These are phyloP conservation scores for Endotricha flammealis DNA, from an alignment of 2,888 invertebrate genomes.

Conservation along the genomic window DNA sequence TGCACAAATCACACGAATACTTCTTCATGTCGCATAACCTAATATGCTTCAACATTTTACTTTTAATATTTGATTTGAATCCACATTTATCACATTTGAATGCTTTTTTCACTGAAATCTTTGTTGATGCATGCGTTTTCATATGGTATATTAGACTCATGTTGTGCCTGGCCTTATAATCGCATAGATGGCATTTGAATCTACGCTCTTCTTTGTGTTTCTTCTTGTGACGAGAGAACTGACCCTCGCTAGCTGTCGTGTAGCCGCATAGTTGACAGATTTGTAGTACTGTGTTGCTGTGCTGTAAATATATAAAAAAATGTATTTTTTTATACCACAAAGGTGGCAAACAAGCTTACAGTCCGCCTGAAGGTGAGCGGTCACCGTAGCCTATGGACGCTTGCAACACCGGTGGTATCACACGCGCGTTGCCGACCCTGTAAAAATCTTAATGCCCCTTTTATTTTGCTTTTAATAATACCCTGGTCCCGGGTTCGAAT, in stretches of 20 bases:
- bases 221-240: slow-evolving; percentile 39
- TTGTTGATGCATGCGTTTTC: slow-evolving; percentile 32
- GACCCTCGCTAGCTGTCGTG: slow-evolving; percentile 39
- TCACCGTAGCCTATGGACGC: too few relatives aligned
- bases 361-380: too few relatives aligned
- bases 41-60: slow-evolving; percentile 19
- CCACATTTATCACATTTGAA: slow-evolving; percentile 27
- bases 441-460: too few relatives aligned
- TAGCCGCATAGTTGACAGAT: slow-evolving; percentile 48
- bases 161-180: slow-evolving; percentile 45
- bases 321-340: too few relatives aligned
- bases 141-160: slow-evolving; percentile 58
- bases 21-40: slow-evolving; percentile 11
- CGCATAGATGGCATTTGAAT: slow-evolving; percentile 49
- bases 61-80: slow-evolving; percentile 15
- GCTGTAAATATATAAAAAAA: too few relatives aligned
- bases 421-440: too few relatives aligned
- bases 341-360: too few relatives aligned
- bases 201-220: slow-evolving; percentile 45
- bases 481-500: too few relatives aligned
- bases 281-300: slow-evolving; percentile 28
- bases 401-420: too few relatives aligned
- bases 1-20: slow-evolving; percentile 32
- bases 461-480: too few relatives aligned
- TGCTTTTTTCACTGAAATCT: background rate